phyloP scores from a whole-genome alignment of 2,113 vertebrate species.

The human (Homo sapiens) region GRCh38 chr5:84211501-84212000 shows the following conservation, averaged over 20 bases:
- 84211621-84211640: not conserved
- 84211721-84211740: accelerated
- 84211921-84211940: not conserved
- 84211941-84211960: accelerated
- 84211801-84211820: not conserved
- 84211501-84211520: not conserved
- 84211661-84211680: not conserved
- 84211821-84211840: not conserved
- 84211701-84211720: not conserved
- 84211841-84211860: not conserved
- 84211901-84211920: not conserved
- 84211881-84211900: not conserved
- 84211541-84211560: not conserved
- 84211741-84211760: not conserved
- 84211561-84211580: not conserved
- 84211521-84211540: no score
- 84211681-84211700: not conserved
- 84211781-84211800: not conserved
- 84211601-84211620: accelerated
- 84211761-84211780: not conserved
- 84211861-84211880: not conserved
- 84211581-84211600: not conserved
- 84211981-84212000: not conserved
- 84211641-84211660: not conserved
- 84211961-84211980: not conserved